Evolutionary conservation across 1,140 invertebrate genomes (phyloP).

Genomic region (Copidosoma floridanum): DNA sequence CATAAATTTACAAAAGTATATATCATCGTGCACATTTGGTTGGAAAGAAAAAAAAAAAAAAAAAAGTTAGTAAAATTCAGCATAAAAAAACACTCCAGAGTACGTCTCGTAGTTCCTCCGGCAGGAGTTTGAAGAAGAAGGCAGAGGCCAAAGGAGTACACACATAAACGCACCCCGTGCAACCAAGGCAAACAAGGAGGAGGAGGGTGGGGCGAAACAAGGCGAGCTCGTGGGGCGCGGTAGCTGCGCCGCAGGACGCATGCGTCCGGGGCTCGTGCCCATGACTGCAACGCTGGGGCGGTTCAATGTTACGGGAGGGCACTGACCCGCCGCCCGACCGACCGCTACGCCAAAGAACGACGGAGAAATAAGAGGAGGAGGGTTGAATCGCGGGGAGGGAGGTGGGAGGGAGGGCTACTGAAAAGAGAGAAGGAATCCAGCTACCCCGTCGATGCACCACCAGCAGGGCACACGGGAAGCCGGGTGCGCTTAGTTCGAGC

Average conservation of each 20-base stretch:
- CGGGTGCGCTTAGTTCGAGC: neutral
- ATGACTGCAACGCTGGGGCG: conserved; percentile 55
- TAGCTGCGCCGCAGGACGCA: conserved; percentile 36
- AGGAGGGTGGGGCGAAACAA: neutral
- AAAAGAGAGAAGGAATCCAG: no score
- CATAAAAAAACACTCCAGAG: no score
- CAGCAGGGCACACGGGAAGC: neutral
- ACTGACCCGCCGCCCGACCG: conserved; percentile 49
- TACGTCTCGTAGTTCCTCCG: no score
- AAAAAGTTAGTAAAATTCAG: no score
- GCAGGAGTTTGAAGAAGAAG: neutral
- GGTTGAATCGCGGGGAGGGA: no score
- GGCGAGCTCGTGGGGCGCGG: conserved; percentile 29
- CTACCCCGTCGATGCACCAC: conserved; percentile 31
- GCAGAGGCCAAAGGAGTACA: no score
- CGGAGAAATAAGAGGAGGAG: neutral
- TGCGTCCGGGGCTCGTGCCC: conserved; percentile 46
- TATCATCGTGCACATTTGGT: no score
- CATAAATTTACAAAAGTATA: no score
- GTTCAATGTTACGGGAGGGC: conserved; percentile 58
- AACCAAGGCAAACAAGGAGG: no score
- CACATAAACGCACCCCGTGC: no score
- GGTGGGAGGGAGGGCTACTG: neutral
- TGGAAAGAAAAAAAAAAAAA: no score
- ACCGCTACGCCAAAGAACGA: conserved; percentile 36